A percentile compares a stretch with the other conserved stretches of the same genome.
Evolutionary conservation across 2,888 invertebrate species (phyloP).

Genomic region (Onthophagus sagittarius): DNA sequence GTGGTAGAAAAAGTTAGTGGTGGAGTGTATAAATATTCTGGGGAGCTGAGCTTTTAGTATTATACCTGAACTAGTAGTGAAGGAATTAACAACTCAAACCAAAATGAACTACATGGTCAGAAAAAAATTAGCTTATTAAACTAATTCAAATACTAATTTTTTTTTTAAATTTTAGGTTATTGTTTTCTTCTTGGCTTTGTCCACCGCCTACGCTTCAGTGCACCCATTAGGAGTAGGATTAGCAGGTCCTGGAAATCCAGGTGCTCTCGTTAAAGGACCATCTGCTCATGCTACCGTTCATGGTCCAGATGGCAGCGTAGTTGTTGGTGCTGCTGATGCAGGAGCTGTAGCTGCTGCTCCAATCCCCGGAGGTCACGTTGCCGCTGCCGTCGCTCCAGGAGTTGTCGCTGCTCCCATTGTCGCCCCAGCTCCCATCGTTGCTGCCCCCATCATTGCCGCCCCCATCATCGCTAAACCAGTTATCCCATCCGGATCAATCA

Average conservation of each 20-base stretch:
- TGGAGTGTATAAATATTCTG: constrained; percentile 25
- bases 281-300: constrained; percentile 26
- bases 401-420: constrained; percentile 27
- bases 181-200: constrained; percentile 16
- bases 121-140: not conserved
- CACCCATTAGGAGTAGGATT: constrained; percentile 23
- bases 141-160: no score
- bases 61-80: not conserved
- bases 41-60: not conserved
- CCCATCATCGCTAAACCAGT: constrained; percentile 10
- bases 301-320: constrained; percentile 45
- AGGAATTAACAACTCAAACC: constrained; percentile 14
- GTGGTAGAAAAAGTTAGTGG: constrained; percentile 7
- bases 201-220: constrained; percentile 22
- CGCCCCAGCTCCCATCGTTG: constrained; percentile 17
- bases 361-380: constrained; percentile 30
- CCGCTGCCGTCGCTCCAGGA: constrained; percentile 31
- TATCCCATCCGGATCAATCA: not conserved
- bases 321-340: constrained; percentile 45
- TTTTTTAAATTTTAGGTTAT: constrained; percentile 13
- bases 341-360: constrained; percentile 31
- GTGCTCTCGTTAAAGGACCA: constrained; percentile 29
- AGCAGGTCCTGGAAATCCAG: constrained; percentile 28
- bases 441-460: not conserved
- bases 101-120: constrained; percentile 34